Evolutionary conservation across 1,140 invertebrate species (phyloP).

Genomic region (Formica selysi): DNA sequence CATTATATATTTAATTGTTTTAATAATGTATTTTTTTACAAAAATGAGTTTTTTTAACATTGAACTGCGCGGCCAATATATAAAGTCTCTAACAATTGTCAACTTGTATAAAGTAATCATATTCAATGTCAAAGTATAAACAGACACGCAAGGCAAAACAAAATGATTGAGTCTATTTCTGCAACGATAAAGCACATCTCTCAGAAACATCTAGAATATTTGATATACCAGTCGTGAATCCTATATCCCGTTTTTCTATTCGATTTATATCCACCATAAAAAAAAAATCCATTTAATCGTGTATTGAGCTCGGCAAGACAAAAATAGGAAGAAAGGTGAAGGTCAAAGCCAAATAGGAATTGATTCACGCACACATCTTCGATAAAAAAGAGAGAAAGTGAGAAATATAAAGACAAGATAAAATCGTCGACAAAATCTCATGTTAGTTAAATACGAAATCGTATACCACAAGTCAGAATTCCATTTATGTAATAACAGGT

Average conservation of each 20-base stretch:
- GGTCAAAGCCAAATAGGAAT: not conserved
- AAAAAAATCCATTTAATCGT: slow-evolving; percentile 47
- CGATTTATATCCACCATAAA: slow-evolving; percentile 43
- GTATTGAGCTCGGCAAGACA: not conserved
- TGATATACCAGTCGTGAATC: slow-evolving; percentile 9
- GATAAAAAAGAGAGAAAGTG: not conserved
- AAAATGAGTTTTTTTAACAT: not conserved
- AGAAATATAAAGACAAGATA: not conserved
- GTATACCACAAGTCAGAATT: not conserved
- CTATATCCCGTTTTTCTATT: not conserved
- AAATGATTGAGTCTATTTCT: slow-evolving; percentile 10
- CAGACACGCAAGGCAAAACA: not conserved
- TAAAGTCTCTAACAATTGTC: not conserved
- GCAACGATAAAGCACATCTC: slow-evolving; percentile 19
- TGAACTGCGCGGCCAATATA: not conserved
- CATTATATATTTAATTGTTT: too few relatives aligned
- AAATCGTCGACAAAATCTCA: slow-evolving; percentile 8
- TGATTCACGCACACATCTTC: not conserved
- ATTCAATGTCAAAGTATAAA: not conserved
- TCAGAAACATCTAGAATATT: not conserved
- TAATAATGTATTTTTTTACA: not conserved
- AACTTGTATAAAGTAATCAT: not conserved
- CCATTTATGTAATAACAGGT: slow-evolving; percentile 39
- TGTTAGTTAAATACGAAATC: not conserved
- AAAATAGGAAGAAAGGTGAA: slow-evolving; percentile 26